A percentile compares a stretch with the other conserved stretches of the same genome.
Evolutionary conservation across 2,888 invertebrate species (phyloP).

Genomic region (Trimorus sp.): DNA sequence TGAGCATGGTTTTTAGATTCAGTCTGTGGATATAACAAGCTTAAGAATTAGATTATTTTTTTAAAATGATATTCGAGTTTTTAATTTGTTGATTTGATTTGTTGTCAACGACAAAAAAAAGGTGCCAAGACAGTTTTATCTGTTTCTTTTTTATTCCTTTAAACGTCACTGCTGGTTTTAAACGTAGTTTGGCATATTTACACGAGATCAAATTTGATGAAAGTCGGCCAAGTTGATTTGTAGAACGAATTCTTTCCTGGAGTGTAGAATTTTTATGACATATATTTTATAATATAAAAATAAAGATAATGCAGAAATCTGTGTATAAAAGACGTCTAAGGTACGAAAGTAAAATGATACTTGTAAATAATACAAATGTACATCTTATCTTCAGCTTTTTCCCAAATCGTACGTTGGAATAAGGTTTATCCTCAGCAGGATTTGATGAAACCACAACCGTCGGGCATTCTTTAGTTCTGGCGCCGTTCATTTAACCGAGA

Average conservation of each 20-base stretch:
- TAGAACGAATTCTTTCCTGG: too few relatives aligned
- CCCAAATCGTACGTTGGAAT: constrained; percentile 20
- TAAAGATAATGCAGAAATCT: background rate
- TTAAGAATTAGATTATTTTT: too few relatives aligned
- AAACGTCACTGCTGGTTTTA: too few relatives aligned
- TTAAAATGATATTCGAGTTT: background rate
- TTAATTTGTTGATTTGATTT: too few relatives aligned
- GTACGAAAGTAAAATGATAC: constrained; percentile 17
- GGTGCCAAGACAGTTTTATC: background rate
- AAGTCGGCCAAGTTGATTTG: too few relatives aligned
- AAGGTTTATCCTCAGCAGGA: constrained; percentile 26
- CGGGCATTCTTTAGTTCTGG: constrained; percentile 23
- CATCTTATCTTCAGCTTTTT: constrained; percentile 37
- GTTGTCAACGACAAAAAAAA: background rate
- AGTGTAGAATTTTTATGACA: too few relatives aligned
- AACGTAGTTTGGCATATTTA: too few relatives aligned
- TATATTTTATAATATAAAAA: too few relatives aligned
- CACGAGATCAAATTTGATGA: too few relatives aligned
- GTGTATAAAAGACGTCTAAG: constrained; percentile 15
- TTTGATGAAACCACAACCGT: constrained; percentile 25
- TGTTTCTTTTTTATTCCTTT: too few relatives aligned
- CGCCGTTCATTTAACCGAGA: constrained; percentile 20
- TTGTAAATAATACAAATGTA: constrained; percentile 53
- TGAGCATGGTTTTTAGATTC: too few relatives aligned
- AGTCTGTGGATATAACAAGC: too few relatives aligned